phyloP scores from a whole-genome alignment of 2,888 invertebrate species.

The Pyralis farinalis region DNA sequence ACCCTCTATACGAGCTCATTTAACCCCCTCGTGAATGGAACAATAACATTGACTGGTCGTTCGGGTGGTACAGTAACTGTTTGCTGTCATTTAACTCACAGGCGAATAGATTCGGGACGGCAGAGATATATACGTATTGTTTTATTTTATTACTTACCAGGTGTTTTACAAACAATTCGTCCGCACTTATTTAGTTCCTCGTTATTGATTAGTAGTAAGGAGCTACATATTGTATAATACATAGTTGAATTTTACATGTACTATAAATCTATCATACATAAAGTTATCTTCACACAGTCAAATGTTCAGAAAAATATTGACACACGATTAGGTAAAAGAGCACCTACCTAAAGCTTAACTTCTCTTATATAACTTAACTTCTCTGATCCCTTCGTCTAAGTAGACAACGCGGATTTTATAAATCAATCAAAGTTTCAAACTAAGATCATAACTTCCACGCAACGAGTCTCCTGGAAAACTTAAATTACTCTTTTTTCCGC shows the following conservation, averaged over 20 bases:
- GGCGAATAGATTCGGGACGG: conserved; percentile 17
- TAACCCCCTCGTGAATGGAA: conserved; percentile 27
- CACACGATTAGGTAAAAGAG: too few species aligned
- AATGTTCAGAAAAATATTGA: too few species aligned
- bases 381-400: conserved; percentile 40
- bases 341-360: too few species aligned
- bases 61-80: conserved; percentile 33
- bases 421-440: conserved; percentile 79
- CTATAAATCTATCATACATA: too few species aligned
- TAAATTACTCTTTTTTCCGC: conserved; percentile 80
- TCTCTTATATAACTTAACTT: too few species aligned
- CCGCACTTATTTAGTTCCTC: too few species aligned
- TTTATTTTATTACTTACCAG: too few species aligned
- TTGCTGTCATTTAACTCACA: conserved; percentile 34
- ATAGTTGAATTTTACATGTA: neutral
- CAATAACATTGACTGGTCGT: conserved; percentile 38
- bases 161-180: too few species aligned
- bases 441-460: conserved; percentile 75
- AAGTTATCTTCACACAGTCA: too few species aligned
- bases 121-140: neutral
- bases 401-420: conserved; percentile 59
- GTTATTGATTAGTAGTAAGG: too few species aligned
- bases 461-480: conserved; percentile 73
- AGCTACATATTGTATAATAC: too few species aligned
- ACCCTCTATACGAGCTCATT: conserved; percentile 35